Conservation (phyloP, 2,113 vertebrate genomes). For the Speoplatyrhinus poulsoni region DNA sequence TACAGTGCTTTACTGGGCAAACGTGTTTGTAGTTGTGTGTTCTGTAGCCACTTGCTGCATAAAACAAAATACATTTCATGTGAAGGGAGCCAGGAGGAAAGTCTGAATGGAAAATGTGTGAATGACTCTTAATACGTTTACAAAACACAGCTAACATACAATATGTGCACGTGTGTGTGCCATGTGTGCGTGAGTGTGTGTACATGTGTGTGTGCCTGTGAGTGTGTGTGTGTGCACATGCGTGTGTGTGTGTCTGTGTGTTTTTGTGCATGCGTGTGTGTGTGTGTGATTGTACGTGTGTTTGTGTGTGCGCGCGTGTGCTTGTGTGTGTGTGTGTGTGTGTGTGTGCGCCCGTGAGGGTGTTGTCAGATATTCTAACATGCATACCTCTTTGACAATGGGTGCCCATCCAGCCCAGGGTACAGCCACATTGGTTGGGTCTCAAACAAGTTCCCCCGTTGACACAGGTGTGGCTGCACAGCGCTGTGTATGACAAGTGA, state of each 20-base stretch:
- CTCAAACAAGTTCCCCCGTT: constrained; percentile 82
- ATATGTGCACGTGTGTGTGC: background rate
- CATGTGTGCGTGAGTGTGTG: background rate
- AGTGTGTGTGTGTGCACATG: background rate
- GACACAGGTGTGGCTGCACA: constrained; percentile 80
- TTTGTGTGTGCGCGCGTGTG: constrained; percentile 3
- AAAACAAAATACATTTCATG: too few relatives aligned
- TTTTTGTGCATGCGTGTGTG: background rate
- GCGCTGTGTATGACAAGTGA: constrained; percentile 61
- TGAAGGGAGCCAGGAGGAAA: too few relatives aligned
- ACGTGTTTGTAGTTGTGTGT: background rate
- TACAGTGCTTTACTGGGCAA: background rate
- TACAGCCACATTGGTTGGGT: constrained; percentile 81
- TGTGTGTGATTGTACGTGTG: too few relatives aligned
- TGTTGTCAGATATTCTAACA: too few relatives aligned
- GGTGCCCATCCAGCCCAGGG: constrained; percentile 79
- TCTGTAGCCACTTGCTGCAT: too few relatives aligned
- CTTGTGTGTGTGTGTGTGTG: too few relatives aligned
- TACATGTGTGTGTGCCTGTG: constrained; percentile 1
- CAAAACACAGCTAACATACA: background rate
- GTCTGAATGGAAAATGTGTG: background rate
- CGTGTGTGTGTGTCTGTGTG: too few relatives aligned
- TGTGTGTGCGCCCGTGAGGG: too few relatives aligned
- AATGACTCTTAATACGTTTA: background rate
- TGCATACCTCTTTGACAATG: constrained; percentile 84